These are phyloP conservation scores for Chrysolophus pictus DNA, from an alignment of 2,797 vertebrate genomes.

Conservation along the genomic window DNA sequence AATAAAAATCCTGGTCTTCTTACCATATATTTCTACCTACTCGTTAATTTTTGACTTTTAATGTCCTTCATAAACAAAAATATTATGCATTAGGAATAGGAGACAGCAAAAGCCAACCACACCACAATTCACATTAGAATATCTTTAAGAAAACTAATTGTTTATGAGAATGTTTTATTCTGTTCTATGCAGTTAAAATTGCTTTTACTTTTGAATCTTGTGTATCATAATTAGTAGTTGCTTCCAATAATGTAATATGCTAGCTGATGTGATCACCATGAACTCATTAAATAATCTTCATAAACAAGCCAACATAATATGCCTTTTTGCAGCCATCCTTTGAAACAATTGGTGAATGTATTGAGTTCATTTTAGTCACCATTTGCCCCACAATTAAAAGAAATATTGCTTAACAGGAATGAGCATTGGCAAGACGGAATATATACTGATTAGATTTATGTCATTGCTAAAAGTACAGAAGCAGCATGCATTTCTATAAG, in stretches of 20 bases:
- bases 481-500: not conserved
- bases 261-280: constrained; percentile 40
- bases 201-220: constrained; percentile 19
- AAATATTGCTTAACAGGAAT: constrained; percentile 1
- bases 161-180: constrained; percentile 11
- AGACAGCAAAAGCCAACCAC: not conserved
- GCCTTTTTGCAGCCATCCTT: not conserved
- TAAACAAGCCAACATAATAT: not conserved
- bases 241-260: constrained; percentile 43
- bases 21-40: not conserved
- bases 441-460: not conserved
- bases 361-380: constrained; percentile 3
- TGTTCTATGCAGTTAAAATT: constrained; percentile 9
- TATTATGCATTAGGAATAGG: not conserved
- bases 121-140: not conserved
- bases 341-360: constrained; percentile 16
- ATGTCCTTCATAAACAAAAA: not conserved
- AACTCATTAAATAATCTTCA: constrained; percentile 68
- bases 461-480: not conserved
- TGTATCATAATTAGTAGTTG: constrained; percentile 54
- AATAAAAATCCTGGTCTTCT: not conserved
- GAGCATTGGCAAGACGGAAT: not conserved
- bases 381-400: constrained; percentile 34
- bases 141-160: constrained; percentile 6
- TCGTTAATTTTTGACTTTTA: constrained; percentile 2